Evolutionary conservation across 2,888 invertebrate genomes (phyloP).

Genomic region (Chromoteleia sp.): DNA sequence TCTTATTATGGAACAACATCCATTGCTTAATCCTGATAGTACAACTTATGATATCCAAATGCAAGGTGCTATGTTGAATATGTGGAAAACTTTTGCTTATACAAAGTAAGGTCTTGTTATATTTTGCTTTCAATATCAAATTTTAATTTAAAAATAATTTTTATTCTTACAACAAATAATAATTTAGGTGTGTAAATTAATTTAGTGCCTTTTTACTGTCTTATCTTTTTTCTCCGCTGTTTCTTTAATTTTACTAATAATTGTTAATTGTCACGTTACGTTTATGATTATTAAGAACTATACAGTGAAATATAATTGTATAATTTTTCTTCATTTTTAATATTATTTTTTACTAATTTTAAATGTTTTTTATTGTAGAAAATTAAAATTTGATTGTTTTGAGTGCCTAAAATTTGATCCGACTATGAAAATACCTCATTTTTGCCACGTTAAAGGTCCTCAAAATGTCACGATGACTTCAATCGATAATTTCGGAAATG

Average conservation of each 20-base stretch:
- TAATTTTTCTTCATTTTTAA: too few species aligned
- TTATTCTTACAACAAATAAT: too few species aligned
- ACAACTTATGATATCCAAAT: neutral
- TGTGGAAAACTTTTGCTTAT: conserved; percentile 86
- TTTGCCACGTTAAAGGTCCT: conserved; percentile 24
- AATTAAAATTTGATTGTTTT: neutral
- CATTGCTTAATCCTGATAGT: neutral
- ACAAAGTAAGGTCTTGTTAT: conserved; percentile 11
- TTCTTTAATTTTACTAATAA: too few species aligned
- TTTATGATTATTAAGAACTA: too few species aligned
- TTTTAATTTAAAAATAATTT: too few species aligned
- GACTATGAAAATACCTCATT: conserved; percentile 23
- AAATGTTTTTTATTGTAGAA: neutral
- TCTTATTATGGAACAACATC: neutral
- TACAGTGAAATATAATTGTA: too few species aligned
- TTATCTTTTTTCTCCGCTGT: too few species aligned
- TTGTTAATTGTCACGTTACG: too few species aligned
- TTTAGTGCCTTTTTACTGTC: too few species aligned
- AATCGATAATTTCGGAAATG: conserved; percentile 55
- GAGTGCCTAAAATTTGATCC: too few species aligned
- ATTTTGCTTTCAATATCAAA: neutral
- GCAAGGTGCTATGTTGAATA: conserved; percentile 83
- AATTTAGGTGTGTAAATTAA: too few species aligned
- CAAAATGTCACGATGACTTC: conserved; percentile 28
- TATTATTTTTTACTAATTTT: neutral